phyloP scores from a whole-genome alignment of 2,797 vertebrate species.

The Enteromius anoplus region DNA sequence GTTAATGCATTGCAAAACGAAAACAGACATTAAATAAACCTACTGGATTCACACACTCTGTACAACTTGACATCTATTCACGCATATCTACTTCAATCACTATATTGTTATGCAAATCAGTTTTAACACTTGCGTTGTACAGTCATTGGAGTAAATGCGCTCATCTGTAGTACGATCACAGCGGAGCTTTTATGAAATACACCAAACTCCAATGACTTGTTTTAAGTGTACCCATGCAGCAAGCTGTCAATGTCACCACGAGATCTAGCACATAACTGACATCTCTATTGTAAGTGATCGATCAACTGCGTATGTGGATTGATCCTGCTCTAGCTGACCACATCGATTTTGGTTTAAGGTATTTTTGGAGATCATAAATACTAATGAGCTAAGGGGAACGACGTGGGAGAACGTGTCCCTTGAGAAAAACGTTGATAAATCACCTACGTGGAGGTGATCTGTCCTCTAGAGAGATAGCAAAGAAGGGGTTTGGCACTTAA shows the following conservation, averaged over 20 bases:
- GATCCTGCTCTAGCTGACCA: conserved; percentile 67
- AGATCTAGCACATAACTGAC: conserved; percentile 70
- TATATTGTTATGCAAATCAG: conserved; percentile 13
- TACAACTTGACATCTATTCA: not conserved
- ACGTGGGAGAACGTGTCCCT: conserved; percentile 54
- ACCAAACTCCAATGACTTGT: conserved; percentile 19
- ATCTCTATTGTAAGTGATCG: conserved; percentile 70
- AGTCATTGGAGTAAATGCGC: not conserved
- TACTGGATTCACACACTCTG: not conserved
- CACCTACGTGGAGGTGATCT: conserved; percentile 49
- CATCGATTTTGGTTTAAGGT: conserved; percentile 73
- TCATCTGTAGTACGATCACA: conserved; percentile 1
- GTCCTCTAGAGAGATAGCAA: conserved; percentile 18
- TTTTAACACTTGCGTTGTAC: not conserved
- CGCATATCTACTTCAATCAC: not conserved
- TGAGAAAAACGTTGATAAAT: conserved; percentile 59
- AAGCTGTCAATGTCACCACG: conserved; percentile 50
- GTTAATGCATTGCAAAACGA: not conserved
- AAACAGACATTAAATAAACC: not conserved
- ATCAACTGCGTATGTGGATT: conserved; percentile 69
- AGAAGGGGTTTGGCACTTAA: conserved; percentile 4
- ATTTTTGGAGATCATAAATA: conserved; percentile 75
- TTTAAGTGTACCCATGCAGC: conserved; percentile 67
- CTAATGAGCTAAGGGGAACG: conserved; percentile 71
- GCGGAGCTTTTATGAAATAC: conserved; percentile 31